A percentile compares a stretch with the other conserved stretches of the same genome.
These are phyloP conservation scores for Peromyscus polionotus DNA, from an alignment of 2,113 vertebrate genomes.

Conservation along the genomic window DNA sequence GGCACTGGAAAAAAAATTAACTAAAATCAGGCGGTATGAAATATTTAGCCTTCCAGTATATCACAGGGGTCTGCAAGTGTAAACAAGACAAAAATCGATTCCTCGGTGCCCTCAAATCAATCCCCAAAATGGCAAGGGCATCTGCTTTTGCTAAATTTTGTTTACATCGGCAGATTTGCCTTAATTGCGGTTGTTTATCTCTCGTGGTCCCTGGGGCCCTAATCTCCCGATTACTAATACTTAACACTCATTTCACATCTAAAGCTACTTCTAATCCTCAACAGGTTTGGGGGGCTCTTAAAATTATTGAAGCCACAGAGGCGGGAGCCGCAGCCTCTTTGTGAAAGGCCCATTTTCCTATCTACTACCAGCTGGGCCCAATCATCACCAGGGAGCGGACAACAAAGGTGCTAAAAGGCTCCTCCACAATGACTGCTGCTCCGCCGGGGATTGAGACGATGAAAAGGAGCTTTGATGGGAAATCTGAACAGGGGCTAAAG, in stretches of 20 bases:
- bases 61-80: constrained; percentile 93
- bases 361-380: constrained; percentile 93
- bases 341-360: constrained; percentile 90
- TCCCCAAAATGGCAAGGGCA: constrained; percentile 91
- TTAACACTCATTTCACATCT: constrained; percentile 94
- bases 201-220: constrained; percentile 88
- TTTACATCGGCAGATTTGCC: constrained; percentile 91
- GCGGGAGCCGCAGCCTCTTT: constrained; percentile 89
- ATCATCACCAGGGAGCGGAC: constrained; percentile 91
- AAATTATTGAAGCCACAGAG: constrained; percentile 85
- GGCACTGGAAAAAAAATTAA: constrained; percentile 87
- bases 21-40: constrained; percentile 89
- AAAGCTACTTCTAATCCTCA: constrained; percentile 91
- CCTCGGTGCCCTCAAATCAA: constrained; percentile 92
- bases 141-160: constrained; percentile 91
- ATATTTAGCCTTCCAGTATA: constrained; percentile 89
- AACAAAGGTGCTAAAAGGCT: constrained; percentile 98
- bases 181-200: constrained; percentile 95
- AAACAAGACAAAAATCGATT: constrained; percentile 98
- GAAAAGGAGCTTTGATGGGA: constrained; percentile 86
- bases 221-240: constrained; percentile 94
- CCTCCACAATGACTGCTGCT: constrained; percentile 92
- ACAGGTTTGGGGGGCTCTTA: constrained; percentile 91
- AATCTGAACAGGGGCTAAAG: constrained; percentile 84
- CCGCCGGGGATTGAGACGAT: constrained; percentile 87